Percentiles rank a stretch among this genome's conserved stretches.
Conservation (phyloP, 64 coral and sea anemone species). For the Stylophora pistillata region DNA sequence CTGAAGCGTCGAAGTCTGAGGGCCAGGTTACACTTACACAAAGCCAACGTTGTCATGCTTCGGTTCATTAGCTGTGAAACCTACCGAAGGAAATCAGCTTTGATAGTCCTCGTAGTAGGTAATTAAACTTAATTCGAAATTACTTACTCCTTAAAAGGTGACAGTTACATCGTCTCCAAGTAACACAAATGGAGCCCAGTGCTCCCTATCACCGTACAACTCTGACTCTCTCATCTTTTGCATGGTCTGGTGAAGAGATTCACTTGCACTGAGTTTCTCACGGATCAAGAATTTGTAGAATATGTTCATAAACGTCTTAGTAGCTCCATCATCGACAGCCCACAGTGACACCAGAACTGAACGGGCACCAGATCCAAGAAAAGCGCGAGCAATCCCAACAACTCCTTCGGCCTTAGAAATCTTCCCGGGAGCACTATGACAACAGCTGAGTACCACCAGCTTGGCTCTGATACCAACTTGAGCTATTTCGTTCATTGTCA, state of each 20-base stretch:
- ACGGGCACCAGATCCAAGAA: constrained; percentile 11
- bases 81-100: neutral
- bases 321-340: neutral
- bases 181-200: constrained; percentile 8
- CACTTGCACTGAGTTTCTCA: neutral
- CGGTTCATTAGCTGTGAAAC: no score
- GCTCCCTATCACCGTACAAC: neutral
- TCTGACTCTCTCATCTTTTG: no score
- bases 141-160: neutral
- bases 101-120: no score
- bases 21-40: no score
- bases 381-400: neutral
- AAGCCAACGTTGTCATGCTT: no score
- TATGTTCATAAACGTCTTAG: neutral
- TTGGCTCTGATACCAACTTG: neutral
- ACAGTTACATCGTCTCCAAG: neutral
- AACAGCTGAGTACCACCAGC: constrained; percentile 23
- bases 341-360: constrained; percentile 5
- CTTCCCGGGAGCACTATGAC: constrained; percentile 11
- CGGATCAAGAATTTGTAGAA: neutral
- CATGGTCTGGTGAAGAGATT: neutral
- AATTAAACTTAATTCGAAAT: no score
- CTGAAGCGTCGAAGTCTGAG: no score
- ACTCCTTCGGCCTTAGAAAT: neutral
- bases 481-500: constrained; percentile 5